These are phyloP conservation scores for Thalassophryne amazonica DNA, from an alignment of 2,797 vertebrate genomes.

Conservation along the genomic window DNA sequence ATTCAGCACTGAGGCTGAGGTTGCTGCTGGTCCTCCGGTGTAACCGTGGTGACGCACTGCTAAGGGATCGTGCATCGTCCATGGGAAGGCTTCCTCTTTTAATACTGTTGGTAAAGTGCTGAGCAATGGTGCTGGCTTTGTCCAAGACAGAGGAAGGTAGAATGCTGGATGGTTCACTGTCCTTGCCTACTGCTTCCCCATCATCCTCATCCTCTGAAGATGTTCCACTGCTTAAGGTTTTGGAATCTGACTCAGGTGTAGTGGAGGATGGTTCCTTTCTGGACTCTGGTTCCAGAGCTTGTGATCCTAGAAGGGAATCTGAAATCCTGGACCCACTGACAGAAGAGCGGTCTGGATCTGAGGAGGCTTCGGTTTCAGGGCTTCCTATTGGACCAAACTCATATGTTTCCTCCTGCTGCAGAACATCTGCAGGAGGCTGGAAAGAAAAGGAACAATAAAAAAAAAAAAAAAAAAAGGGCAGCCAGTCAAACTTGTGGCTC, in stretches of 20 bases:
- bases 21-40: conserved; percentile 75
- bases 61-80: conserved; percentile 69
- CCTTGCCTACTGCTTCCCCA: conserved; percentile 24
- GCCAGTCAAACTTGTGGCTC: neutral
- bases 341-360: neutral
- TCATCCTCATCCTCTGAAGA: conserved; percentile 78
- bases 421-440: neutral
- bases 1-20: conserved; percentile 73
- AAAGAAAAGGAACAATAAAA: neutral
- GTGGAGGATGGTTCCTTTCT: conserved; percentile 5
- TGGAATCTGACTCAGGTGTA: conserved; percentile 41
- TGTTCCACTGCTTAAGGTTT: conserved; percentile 83
- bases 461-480: neutral
- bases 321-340: neutral
- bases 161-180: conserved; percentile 71
- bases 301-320: neutral
- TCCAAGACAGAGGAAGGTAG: conserved; percentile 89
- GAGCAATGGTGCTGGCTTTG: conserved; percentile 86
- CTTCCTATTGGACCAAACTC: neutral
- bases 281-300: neutral
- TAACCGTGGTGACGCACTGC: conserved; percentile 63
- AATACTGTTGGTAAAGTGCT: conserved; percentile 77
- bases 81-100: conserved; percentile 73
- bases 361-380: conserved; percentile 1
- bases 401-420: neutral